Evolutionary conservation across 1,140 invertebrate genomes (phyloP).

Genomic region (Schlechtendalia chinensis): DNA sequence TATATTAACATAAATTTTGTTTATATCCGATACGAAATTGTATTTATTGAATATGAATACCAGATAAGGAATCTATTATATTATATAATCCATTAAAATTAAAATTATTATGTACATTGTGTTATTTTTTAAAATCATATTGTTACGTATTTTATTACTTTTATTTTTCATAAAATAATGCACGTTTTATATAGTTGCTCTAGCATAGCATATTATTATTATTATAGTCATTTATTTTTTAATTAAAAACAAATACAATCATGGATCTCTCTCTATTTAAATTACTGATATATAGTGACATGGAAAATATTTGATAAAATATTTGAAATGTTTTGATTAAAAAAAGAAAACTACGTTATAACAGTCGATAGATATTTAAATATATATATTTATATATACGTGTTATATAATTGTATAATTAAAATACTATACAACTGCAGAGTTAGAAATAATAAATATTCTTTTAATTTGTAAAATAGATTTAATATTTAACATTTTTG

Average conservation of each 20-base stretch:
- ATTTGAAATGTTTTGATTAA: too few relatives aligned
- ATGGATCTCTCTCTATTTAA: background rate
- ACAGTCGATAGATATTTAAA: background rate
- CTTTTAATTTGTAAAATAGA: too few relatives aligned
- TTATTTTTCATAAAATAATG: background rate
- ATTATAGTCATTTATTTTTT: background rate
- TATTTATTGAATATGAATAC: conserved; percentile 32
- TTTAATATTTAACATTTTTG: too few relatives aligned
- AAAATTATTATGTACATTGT: conserved; percentile 39
- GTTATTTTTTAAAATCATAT: conserved; percentile 31
- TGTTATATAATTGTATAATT: too few relatives aligned
- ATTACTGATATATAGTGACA: background rate
- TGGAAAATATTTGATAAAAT: background rate
- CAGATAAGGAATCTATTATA: conserved; percentile 37
- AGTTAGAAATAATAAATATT: too few relatives aligned
- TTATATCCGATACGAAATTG: conserved; percentile 20
- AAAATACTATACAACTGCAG: too few relatives aligned
- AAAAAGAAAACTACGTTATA: background rate
- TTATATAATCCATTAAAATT: conserved; percentile 40
- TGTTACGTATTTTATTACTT: background rate
- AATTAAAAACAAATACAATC: background rate
- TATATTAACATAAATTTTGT: conserved; percentile 21
- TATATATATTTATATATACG: too few relatives aligned
- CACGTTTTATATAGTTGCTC: background rate
- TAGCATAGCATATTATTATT: too few relatives aligned